These are phyloP conservation scores for Crocodylus rhombifer DNA, from an alignment of 2,797 vertebrate genomes.

Conservation along the genomic window DNA sequence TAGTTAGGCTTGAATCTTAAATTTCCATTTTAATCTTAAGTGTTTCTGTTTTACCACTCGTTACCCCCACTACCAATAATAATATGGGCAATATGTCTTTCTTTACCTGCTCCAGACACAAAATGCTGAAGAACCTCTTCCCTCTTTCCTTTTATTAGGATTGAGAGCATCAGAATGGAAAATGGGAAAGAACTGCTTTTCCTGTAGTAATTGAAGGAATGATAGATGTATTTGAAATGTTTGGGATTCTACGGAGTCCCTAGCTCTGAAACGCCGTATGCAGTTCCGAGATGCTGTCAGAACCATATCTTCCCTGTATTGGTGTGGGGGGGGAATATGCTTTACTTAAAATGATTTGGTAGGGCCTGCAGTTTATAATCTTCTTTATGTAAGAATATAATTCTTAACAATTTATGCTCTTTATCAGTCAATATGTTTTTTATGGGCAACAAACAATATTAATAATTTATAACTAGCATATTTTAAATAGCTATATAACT, in stretches of 20 bases:
- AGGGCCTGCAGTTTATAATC: not conserved
- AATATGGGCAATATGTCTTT: not conserved
- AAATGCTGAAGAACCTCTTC: not conserved
- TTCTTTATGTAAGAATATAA: not conserved
- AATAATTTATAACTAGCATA: too few relatives aligned
- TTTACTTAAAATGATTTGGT: not conserved
- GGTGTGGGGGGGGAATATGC: not conserved
- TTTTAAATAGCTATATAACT: too few relatives aligned
- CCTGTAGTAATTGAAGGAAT: too few relatives aligned
- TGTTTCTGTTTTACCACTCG: not conserved
- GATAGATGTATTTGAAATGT: not conserved
- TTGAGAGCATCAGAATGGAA: too few relatives aligned
- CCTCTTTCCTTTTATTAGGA: not conserved
- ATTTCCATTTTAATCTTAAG: not conserved
- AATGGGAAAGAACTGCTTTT: too few relatives aligned
- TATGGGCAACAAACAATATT: not conserved
- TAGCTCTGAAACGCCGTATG: too few relatives aligned
- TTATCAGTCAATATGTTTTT: not conserved
- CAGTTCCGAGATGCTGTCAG: rapidly evolving
- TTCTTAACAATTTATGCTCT: not conserved
- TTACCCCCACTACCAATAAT: not conserved
- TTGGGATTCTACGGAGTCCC: not conserved
- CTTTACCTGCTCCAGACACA: too few relatives aligned
- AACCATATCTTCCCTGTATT: not conserved
- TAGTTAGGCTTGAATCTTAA: not conserved